phyloP scores from a whole-genome alignment of 2,888 invertebrate genomes.

The Aporophyla nigra region DNA sequence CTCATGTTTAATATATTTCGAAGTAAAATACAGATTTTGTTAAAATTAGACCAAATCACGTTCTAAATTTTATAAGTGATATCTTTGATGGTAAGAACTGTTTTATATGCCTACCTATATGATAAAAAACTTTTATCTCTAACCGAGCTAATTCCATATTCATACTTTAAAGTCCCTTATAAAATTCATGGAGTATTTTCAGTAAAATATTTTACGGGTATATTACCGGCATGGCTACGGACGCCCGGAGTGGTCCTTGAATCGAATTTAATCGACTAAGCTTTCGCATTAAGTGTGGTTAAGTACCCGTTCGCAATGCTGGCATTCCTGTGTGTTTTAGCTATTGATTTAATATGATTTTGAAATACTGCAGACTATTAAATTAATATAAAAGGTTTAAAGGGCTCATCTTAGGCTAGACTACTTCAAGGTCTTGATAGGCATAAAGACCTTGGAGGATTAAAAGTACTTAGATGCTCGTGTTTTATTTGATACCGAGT shows the following conservation, averaged over 20 bases:
- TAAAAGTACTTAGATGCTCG: neutral
- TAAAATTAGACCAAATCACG: neutral
- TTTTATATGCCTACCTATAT: neutral
- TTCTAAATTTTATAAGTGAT: neutral
- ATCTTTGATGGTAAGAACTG: neutral
- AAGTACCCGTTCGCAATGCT: constrained; percentile 63
- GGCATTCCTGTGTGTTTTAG: constrained; percentile 43
- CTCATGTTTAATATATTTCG: too few species aligned
- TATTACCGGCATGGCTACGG: constrained; percentile 68
- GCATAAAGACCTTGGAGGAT: neutral
- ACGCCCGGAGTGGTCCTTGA: constrained; percentile 67
- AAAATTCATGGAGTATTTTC: constrained; percentile 59
- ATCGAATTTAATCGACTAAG: constrained; percentile 73
- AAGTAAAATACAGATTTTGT: neutral
- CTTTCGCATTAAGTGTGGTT: constrained; percentile 69
- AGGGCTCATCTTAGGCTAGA: neutral
- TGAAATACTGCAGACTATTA: neutral
- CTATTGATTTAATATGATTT: constrained; percentile 31
- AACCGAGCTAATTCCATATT: constrained; percentile 36
- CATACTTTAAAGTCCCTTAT: constrained; percentile 29
- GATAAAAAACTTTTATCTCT: neutral
- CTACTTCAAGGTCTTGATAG: neutral
- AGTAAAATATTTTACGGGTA: constrained; percentile 71
- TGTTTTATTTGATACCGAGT: neutral
- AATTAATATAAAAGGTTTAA: neutral